phyloP scores from a whole-genome alignment of 2,113 vertebrate species.

The Mus musculus region GRCm39 chr5:81517501-81518000 shows the following conservation, averaged over 20 bases:
- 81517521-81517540: neutral
- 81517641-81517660: neutral
- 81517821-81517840: neutral
- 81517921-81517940: neutral
- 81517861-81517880: neutral
- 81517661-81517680: neutral
- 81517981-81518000: neutral
- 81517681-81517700: neutral
- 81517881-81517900: rapidly evolving
- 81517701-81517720: neutral
- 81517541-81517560: neutral
- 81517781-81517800: neutral
- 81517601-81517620: neutral
- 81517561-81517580: neutral
- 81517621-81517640: neutral
- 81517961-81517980: neutral
- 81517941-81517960: neutral
- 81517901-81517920: neutral
- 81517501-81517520: neutral
- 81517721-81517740: neutral
- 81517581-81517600: neutral
- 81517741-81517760: neutral
- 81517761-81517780: neutral
- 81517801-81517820: neutral
- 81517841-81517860: neutral